Evolutionary conservation across 2,888 invertebrate genomes (phyloP).

Genomic region (Chloroclystis v-ata): DNA sequence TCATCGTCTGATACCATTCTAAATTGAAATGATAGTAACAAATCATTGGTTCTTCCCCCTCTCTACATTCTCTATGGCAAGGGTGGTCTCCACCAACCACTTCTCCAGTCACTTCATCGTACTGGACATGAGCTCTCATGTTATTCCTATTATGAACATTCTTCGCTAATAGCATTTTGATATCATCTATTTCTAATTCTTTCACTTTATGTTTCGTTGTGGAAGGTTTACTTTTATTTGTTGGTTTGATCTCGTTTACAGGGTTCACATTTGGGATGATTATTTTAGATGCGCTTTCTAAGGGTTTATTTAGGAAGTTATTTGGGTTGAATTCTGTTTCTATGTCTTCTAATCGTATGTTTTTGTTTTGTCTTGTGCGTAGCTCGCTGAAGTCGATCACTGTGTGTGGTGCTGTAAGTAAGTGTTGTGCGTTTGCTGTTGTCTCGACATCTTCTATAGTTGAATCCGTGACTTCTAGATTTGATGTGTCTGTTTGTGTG

Average conservation of each 20-base stretch:
- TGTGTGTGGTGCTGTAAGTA: neutral
- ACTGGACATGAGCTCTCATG: conserved; percentile 54
- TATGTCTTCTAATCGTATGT: neutral
- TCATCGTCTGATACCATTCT: conserved; percentile 91
- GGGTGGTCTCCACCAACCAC: conserved; percentile 70
- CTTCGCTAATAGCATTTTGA: conserved; percentile 28
- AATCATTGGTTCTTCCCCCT: conserved; percentile 79
- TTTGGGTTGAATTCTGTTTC: conserved; percentile 16
- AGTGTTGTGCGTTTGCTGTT: conserved; percentile 28
- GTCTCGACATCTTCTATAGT: conserved; percentile 28
- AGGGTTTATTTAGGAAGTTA: conserved; percentile 32
- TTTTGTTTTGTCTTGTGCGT: neutral
- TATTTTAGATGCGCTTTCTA: conserved; percentile 66
- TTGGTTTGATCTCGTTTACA: conserved; percentile 43
- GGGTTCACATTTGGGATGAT: conserved; percentile 42
- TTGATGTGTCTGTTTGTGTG: conserved; percentile 35
- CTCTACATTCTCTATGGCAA: conserved; percentile 82
- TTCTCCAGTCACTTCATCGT: conserved; percentile 69
- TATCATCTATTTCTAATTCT: conserved; percentile 35
- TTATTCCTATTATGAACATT: conserved; percentile 42
- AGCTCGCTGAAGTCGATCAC: conserved; percentile 1
- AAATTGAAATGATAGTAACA: conserved; percentile 86
- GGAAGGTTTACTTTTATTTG: conserved; percentile 34
- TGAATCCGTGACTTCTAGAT: conserved; percentile 23
- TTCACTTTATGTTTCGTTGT: conserved; percentile 37